These are phyloP conservation scores for Neodiprion lecontei DNA, from an alignment of 1,140 invertebrate species.

Conservation along the genomic window DNA sequence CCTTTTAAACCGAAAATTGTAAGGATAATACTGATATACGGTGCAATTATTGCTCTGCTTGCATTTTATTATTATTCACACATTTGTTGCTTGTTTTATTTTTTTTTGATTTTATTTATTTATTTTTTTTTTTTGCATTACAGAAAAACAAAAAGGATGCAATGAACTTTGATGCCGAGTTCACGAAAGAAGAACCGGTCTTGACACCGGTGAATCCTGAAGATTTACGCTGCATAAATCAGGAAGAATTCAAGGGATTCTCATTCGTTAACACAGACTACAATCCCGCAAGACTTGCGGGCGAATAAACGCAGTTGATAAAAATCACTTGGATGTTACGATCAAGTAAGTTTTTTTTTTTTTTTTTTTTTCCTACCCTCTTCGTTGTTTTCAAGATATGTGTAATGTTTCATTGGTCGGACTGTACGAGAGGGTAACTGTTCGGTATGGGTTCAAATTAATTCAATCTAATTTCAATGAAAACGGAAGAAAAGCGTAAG, in stretches of 20 bases:
- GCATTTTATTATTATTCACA: constrained; percentile 16
- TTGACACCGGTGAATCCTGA: constrained; percentile 93
- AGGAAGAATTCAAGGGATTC: constrained; percentile 97
- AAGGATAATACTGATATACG: constrained; percentile 60
- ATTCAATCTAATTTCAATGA: too few relatives aligned
- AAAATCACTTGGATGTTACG: constrained; percentile 19
- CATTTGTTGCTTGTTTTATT: constrained; percentile 1
- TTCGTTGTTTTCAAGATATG: too few relatives aligned
- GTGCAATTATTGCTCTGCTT: not conserved
- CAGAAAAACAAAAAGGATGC: constrained; percentile 98
- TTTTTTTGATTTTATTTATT: constrained; percentile 12
- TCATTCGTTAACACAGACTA: constrained; percentile 96
- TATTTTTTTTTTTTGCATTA: constrained; percentile 42
- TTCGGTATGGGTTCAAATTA: too few relatives aligned
- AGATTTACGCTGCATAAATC: constrained; percentile 92
- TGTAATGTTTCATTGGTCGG: too few relatives aligned
- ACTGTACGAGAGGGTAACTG: too few relatives aligned
- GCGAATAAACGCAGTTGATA: constrained; percentile 41
- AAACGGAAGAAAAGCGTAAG: too few relatives aligned
- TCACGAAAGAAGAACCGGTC: constrained; percentile 97
- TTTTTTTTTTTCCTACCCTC: too few relatives aligned
- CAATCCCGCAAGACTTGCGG: constrained; percentile 73
- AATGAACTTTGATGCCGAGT: constrained; percentile 98
- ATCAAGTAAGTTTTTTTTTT: too few relatives aligned
- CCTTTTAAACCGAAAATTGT: constrained; percentile 99